Evolutionary conservation across 2,797 vertebrate genomes (phyloP), one percentile per base, ranked within the genome.

Genomic region (Delichon dasypus): DNA sequence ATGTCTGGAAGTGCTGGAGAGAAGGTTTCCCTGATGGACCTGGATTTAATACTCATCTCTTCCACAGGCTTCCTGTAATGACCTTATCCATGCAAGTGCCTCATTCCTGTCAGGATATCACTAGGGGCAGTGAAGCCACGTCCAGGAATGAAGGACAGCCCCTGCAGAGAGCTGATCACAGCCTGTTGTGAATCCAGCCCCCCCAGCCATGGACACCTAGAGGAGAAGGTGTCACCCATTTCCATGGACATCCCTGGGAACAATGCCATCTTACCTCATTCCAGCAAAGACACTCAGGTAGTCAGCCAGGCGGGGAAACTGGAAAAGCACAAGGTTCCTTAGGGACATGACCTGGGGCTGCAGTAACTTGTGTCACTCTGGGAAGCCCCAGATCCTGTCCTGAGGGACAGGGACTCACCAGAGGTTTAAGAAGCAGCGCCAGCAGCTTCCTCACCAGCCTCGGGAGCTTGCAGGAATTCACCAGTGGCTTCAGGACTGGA

Each of bases 281-380:
- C 94, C 96, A 40, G 38, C 30, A 62, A 94, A 16, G 32, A 87
- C 44, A 0, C 26, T 44, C 76, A 97, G 62, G 22, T 90, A 76
- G 42, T 73, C 78, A 67, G 97, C 85, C 83, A 97, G 16, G 36
- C 96, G 95, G 23, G 97, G 96, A 75, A 94, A 96, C 97, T 97
- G 86, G 47, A 90, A 91, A 89, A 67, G 76, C n/a, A 87, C 27
- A 12, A 82, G 29, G 32, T 23, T 88, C 32, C 32, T 96, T 66
- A 87, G 67, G 65, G 38, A 64, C 8, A 2, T 12, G 34, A 5
- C 2, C 6, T 2, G 22, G 34, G 26, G 30, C 5, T 75, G 23
- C 72, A 68, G 42, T 38, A 47, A 15, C 19, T 64, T 64, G 5
- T 57, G 65, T 40, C 50, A 50, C 25, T 34, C 32, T 5, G 9